A percentile compares a stretch with the other conserved stretches of the same genome.
These are phyloP conservation scores for Heliconius cydno DNA, from an alignment of 2,888 invertebrate species.

Conservation along the genomic window DNA sequence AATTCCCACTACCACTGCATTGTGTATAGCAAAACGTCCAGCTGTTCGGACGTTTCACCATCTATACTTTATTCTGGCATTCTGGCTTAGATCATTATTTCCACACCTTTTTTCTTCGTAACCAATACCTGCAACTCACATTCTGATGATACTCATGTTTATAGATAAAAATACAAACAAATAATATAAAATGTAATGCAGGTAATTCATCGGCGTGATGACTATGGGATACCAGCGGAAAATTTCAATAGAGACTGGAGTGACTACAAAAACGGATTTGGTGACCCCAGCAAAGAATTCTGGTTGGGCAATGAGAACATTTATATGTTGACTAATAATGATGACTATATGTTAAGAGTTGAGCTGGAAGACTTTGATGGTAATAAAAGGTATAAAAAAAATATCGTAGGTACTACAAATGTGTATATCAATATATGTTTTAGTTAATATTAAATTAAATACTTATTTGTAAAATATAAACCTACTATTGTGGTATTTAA, in stretches of 20 bases:
- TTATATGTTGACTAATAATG: constrained; percentile 95
- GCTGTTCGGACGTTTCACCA: too few species aligned
- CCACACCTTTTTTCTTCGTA: too few species aligned
- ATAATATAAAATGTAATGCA: constrained; percentile 58
- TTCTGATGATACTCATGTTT: not conserved
- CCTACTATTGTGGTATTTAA: not conserved
- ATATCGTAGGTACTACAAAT: not conserved
- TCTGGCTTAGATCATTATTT: too few species aligned
- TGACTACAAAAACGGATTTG: constrained; percentile 96
- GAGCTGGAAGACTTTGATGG: constrained; percentile 97
- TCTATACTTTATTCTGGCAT: too few species aligned
- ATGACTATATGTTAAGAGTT: constrained; percentile 93
- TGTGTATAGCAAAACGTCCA: too few species aligned
- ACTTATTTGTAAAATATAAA: not conserved
- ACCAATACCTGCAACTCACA: too few species aligned
- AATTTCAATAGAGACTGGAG: constrained; percentile 96
- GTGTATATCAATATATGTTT: not conserved
- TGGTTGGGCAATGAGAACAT: constrained; percentile 97
- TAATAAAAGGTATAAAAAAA: constrained; percentile 90
- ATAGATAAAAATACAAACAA: not conserved
- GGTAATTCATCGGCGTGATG: constrained; percentile 95
- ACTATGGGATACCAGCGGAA: constrained; percentile 93
- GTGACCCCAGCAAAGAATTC: constrained; percentile 94
- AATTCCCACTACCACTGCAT: too few species aligned
- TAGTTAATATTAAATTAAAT: too few species aligned